Conservation (phyloP, 2,888 invertebrate species). For the Amaurobius ferox region DNA sequence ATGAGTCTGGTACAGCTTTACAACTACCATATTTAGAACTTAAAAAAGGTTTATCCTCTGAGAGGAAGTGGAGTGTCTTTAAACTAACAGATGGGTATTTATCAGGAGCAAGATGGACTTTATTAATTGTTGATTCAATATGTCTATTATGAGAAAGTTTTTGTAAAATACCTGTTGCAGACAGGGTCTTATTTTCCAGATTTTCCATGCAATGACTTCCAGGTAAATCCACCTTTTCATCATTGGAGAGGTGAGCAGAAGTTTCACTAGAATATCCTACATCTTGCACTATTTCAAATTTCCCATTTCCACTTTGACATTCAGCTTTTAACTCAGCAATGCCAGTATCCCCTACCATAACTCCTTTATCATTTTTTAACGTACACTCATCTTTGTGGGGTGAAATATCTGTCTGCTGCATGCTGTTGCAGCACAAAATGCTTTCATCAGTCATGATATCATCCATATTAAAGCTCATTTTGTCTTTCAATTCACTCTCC, state of each 20-base stretch:
- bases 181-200: background rate
- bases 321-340: slow-evolving; percentile 73
- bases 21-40: background rate
- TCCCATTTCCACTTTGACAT: slow-evolving; percentile 38
- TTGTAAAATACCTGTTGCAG: background rate
- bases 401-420: background rate
- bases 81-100: slow-evolving; percentile 57
- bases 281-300: slow-evolving; percentile 75
- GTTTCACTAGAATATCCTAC: slow-evolving; percentile 79
- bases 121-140: background rate
- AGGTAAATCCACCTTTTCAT: slow-evolving; percentile 75
- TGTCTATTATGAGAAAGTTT: background rate
- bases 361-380: slow-evolving; percentile 69
- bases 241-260: slow-evolving; percentile 76
- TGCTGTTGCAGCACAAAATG: background rate
- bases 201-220: background rate
- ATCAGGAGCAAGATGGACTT: slow-evolving; percentile 54
- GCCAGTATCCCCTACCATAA: slow-evolving; percentile 74
- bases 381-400: slow-evolving; percentile 12
- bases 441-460: background rate
- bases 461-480: slow-evolving; percentile 29
- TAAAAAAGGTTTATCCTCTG: slow-evolving; percentile 35
- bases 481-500: slow-evolving; percentile 37
- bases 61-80: slow-evolving; percentile 42
- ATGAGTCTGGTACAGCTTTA: slow-evolving; percentile 46